These are phyloP conservation scores for Catharus minimus DNA, from an alignment of 2,113 vertebrate species.

Conservation along the genomic window DNA sequence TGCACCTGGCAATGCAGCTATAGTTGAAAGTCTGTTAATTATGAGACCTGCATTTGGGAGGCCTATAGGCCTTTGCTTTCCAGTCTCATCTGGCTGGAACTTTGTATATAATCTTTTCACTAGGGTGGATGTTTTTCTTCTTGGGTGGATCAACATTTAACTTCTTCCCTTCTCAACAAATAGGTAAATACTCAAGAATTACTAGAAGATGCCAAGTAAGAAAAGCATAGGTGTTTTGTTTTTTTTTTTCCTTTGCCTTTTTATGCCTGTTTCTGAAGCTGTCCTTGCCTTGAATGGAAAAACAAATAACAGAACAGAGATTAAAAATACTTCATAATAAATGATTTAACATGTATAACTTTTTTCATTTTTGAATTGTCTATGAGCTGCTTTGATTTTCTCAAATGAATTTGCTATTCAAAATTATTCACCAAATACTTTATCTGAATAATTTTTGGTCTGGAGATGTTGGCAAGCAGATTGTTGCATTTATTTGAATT, in stretches of 20 bases:
- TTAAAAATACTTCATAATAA: conserved; percentile 30
- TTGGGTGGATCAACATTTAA: background rate
- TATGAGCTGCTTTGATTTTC: conserved; percentile 42
- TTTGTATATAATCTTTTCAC: background rate
- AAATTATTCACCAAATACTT: conserved; percentile 66
- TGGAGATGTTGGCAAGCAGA: conserved; percentile 55
- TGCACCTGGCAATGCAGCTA: conserved; percentile 73
- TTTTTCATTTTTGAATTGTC: conserved; percentile 50
- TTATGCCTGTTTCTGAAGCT: background rate
- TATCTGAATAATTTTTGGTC: conserved; percentile 60
- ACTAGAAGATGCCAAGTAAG: background rate
- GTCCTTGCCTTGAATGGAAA: background rate
- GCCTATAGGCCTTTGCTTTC: conserved; percentile 56
- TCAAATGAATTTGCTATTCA: conserved; percentile 52
- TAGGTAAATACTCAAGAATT: background rate
- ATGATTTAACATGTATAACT: conserved; percentile 33
- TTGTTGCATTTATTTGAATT: conserved; percentile 58
- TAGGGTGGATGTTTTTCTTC: conserved; percentile 7
- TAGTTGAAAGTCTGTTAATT: conserved; percentile 74
- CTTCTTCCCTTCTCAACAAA: background rate
- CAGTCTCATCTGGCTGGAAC: conserved; percentile 49
- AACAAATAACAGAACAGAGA: conserved; percentile 9
- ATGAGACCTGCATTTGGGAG: conserved; percentile 49
- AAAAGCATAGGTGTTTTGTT: background rate
- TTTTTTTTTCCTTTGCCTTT: background rate